Conservation (phyloP, 2,113 vertebrate species). For the Gulo gulo region DNA sequence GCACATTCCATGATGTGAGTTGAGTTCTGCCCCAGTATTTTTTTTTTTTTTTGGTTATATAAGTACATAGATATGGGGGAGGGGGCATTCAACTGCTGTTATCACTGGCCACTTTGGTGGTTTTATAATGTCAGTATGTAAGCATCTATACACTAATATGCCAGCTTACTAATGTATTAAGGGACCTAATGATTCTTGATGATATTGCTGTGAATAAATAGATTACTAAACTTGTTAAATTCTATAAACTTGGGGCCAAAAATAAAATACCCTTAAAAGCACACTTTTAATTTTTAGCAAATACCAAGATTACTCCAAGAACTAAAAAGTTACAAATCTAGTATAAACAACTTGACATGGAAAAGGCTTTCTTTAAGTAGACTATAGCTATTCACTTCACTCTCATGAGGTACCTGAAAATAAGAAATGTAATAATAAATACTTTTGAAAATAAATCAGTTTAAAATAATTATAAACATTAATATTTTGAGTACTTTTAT, state of each 20-base stretch:
- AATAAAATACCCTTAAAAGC: not conserved
- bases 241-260: not conserved
- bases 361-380: not conserved
- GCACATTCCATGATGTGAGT: not conserved
- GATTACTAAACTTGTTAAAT: not conserved
- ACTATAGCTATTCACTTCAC: not conserved
- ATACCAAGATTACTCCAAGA: not conserved
- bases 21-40: not conserved
- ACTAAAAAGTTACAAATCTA: not conserved
- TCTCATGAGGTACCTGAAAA: not conserved
- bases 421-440: not conserved
- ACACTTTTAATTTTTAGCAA: not conserved
- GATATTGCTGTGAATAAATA: not conserved
- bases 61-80: not conserved
- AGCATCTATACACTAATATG: not conserved
- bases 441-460: not conserved
- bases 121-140: not conserved
- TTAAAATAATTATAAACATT: not conserved
- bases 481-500: not conserved
- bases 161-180: not conserved
- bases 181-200: not conserved
- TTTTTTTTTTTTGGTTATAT: not conserved
- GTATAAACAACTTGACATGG: not conserved
- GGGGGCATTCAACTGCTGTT: not conserved
- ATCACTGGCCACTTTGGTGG: not conserved